Conservation (phyloP, 2,113 vertebrate genomes). For the Diadophis punctatus region DNA sequence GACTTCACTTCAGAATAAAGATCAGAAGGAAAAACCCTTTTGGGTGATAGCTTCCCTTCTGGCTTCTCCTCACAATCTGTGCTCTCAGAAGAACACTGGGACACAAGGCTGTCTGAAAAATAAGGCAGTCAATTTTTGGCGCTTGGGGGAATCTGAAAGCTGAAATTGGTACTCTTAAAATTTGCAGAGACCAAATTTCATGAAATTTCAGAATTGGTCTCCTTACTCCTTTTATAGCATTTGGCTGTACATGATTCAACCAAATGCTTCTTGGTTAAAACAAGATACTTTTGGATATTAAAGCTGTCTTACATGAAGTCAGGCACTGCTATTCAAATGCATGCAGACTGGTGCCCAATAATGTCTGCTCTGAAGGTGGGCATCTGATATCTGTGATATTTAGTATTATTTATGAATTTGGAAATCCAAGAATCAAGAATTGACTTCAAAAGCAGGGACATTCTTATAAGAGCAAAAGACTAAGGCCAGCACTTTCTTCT, state of each 20-base stretch:
- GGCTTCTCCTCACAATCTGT: neutral
- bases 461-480: neutral
- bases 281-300: neutral
- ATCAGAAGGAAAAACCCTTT: neutral
- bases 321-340: neutral
- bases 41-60: neutral
- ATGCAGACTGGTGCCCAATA: neutral
- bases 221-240: neutral
- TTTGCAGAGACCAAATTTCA: neutral
- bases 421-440: neutral
- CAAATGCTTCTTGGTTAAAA: neutral
- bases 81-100: neutral
- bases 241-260: neutral
- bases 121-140: neutral
- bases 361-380: neutral
- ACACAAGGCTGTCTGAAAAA: neutral
- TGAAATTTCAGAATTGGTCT: no score
- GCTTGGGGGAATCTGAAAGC: neutral
- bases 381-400: neutral
- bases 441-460: neutral
- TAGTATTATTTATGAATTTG: neutral
- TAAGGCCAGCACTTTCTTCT: neutral
- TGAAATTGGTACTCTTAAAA: neutral
- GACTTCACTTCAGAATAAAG: neutral
- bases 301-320: neutral